Evolutionary conservation across 2,797 vertebrate species (phyloP).

Genomic region (Parauchenoglanis ngamensis): DNA sequence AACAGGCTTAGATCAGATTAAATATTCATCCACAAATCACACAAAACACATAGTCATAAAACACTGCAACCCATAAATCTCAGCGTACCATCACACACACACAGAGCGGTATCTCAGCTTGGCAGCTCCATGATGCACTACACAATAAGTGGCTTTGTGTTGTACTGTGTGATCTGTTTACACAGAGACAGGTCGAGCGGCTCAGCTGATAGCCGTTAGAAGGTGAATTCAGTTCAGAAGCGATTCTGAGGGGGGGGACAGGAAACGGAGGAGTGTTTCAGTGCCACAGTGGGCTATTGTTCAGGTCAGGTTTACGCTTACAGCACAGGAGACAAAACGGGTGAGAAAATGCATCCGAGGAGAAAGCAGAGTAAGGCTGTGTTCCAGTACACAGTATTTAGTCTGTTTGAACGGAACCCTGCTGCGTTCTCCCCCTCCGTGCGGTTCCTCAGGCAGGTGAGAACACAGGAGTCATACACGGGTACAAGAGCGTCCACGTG

Average conservation of each 20-base stretch:
- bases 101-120: conserved; percentile 14
- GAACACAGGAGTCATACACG: not conserved
- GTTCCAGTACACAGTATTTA: not conserved
- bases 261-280: conserved; percentile 38
- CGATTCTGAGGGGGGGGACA: not conserved
- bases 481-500: not conserved
- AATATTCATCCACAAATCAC: conserved; percentile 28
- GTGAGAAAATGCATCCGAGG: conserved; percentile 18
- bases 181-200: conserved; percentile 44
- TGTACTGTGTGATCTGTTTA: conserved; percentile 37
- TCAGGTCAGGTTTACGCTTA: conserved; percentile 43
- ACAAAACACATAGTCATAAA: not conserved
- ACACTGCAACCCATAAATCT: conserved; percentile 11
- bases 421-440: not conserved
- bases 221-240: conserved; percentile 39
- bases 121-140: not conserved
- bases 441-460: not conserved
- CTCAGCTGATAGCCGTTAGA: conserved; percentile 42
- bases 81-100: conserved; percentile 10
- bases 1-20: conserved; percentile 14
- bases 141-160: conserved; percentile 50
- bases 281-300: conserved; percentile 56
- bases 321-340: not conserved
- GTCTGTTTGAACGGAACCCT: not conserved
- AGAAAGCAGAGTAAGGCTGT: not conserved